These are phyloP conservation scores for Oscheius myriophilus DNA, from an alignment of 2,888 invertebrate species.

Conservation along the genomic window DNA sequence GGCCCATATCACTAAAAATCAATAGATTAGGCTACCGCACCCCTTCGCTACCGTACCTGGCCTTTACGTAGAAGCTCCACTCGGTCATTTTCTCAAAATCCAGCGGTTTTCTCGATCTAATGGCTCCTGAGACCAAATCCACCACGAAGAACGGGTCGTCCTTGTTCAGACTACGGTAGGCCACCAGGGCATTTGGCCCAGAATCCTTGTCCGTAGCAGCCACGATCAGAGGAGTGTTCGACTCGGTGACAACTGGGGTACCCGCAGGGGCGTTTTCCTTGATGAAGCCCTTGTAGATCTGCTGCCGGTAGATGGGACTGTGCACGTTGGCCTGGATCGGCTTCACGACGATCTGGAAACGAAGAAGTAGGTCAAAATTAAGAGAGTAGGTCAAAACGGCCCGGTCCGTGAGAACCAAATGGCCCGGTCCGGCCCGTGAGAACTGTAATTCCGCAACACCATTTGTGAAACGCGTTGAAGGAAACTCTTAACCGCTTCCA, in stretches of 20 bases:
- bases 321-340: conserved; percentile 60
- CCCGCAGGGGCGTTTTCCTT: conserved; percentile 76
- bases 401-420: too few relatives aligned
- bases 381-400: too few relatives aligned
- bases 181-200: conserved; percentile 84
- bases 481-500: too few relatives aligned
- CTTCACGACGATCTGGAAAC: conserved; percentile 45
- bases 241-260: conserved; percentile 16
- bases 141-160: conserved; percentile 84
- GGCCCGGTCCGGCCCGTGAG: too few relatives aligned
- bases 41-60: conserved; percentile 32
- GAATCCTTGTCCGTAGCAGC: conserved; percentile 86
- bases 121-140: conserved; percentile 86
- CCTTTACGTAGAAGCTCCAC: conserved; percentile 53
- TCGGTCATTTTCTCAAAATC: conserved; percentile 80
- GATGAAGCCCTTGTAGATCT: conserved; percentile 83
- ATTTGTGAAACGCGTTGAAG: too few relatives aligned
- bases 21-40: conserved; percentile 2
- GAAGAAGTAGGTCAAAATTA: too few relatives aligned
- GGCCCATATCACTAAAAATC: conserved; percentile 77
- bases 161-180: conserved; percentile 85
- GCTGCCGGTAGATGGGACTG: conserved; percentile 76
- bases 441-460: too few relatives aligned
- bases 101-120: conserved; percentile 81
- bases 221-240: conserved; percentile 81